phyloP scores from a whole-genome alignment of 2,797 vertebrate species.

The Aythya fuligula region DNA sequence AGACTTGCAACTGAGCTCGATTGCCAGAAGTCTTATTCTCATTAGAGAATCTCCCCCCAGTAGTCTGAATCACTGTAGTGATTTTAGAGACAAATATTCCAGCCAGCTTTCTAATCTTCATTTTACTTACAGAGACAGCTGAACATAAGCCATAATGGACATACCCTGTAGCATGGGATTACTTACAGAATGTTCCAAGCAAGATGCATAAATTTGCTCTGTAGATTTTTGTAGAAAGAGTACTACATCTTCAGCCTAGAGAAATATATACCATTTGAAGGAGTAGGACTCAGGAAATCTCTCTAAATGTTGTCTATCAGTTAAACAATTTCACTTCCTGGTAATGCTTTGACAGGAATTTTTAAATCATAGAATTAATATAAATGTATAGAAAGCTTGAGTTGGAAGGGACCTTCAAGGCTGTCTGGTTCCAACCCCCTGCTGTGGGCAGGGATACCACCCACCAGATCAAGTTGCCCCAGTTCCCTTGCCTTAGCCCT shows the following conservation, averaged over 20 bases:
- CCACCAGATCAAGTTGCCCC: too few relatives aligned
- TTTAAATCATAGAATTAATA: too few relatives aligned
- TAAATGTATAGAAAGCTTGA: too few relatives aligned
- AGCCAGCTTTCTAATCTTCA: neutral
- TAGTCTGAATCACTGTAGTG: neutral
- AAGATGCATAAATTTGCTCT: neutral
- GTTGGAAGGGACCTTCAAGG: too few relatives aligned
- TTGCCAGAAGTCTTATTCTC: neutral
- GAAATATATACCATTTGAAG: neutral
- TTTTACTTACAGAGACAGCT: neutral
- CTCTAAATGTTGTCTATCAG: neutral
- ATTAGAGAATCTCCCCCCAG: neutral
- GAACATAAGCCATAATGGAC: neutral
- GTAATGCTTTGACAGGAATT: neutral
- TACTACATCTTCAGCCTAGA: neutral
- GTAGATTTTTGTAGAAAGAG: neutral
- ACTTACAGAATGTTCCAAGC: neutral
- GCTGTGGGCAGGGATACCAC: too few relatives aligned
- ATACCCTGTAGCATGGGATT: neutral
- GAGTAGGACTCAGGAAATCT: neutral
- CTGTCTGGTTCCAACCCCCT: too few relatives aligned
- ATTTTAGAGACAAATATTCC: neutral
- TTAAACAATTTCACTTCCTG: neutral
- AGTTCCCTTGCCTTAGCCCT: neutral
- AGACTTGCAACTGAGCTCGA: neutral